Evolutionary conservation across 1,140 invertebrate species (phyloP), one percentile per base, ranked within the genome.

Genomic region (Drosophila lowei): DNA sequence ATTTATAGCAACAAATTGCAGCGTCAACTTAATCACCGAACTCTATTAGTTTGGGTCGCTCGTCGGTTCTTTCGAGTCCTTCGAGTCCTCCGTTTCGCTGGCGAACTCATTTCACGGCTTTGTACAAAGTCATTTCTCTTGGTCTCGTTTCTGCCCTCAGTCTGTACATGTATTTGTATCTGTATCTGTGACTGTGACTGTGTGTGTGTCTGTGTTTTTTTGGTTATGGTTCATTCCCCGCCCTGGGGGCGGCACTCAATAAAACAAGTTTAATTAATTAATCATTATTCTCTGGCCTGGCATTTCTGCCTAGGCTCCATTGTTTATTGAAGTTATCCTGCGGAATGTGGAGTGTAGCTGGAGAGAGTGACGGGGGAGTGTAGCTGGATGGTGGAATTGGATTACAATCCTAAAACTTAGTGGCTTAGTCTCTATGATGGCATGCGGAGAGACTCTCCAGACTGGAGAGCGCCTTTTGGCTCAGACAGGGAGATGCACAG

Each of bases 1-100:
- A 86, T 88, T 88, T 88, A 83, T 89, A 75, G 72, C 76, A 88
- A 88, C 83, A 88, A 88, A 88, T 88, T 88, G 83, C 83, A 88
- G 75, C 79, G 83, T 88, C 83, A 88, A 88, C 84, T 76, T 89
- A 86, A 86, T 78, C 83, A 88, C 78, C 78, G 63, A 76, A 78
- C 71, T 83, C 78, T 86, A 88, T 88, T 83, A 88, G 83, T 88
- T 86, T 11, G 34, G 34, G 8, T 38, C 34, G 34, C 11, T 34
- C 30, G 25, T 72, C 25, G 58, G 57, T 47, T 34, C 55, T 65
- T 11, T 15, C 13, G 50, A 25, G 7, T 15, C 15, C 41, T 42
- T 3, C 13, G 44, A 6, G 28, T 49, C 21, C 7, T 8, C 8
- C 28, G 28, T 28, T 50, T n/a, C 21, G 25, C 25, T 41, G 13